Evolutionary conservation across 2,888 invertebrate genomes (phyloP), one percentile per base, ranked within the genome.

Genomic region (Oegoconia quadripuncta): DNA sequence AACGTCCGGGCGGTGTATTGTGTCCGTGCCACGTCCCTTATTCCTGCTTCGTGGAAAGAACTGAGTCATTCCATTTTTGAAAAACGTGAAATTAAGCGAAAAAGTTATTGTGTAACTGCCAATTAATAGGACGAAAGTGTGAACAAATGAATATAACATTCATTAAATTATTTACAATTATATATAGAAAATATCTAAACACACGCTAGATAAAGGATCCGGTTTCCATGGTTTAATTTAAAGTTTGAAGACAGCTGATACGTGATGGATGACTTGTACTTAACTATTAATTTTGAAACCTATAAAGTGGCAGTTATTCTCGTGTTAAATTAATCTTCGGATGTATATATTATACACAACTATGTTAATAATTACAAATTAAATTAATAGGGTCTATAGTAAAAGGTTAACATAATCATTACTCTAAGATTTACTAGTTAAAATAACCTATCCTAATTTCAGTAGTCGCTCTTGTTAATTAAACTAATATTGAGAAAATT

Each of bases 331-430:
- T 64, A 71, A 70, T 70, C 69, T 68, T 66, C 65, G 64, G 55
- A 68, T 83, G 83, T 84, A 83, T 80, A 83, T 84, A 82, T 74
- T 74, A 77, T 79, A 83, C 76, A 77, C 72, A 62, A 79, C 65
- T 76, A 77, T 77, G 75, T 80, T 75, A 75, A 77, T 79, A 79
- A 78, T 73, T 75, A 76, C 71, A 77, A 79, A 80, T 73, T 75
- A 78, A 82, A 81, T 74, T 72, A 77, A 74, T 81, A 80, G 78
- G 68, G 72, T 71, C 74, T 80, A 79, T 76, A 77, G 74, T 76
- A 77, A 81, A n/a, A 78, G 74, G 75, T 75, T 83, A 82, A 82
- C 77, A 80, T 84, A 83, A 82, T 86, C 86, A 80, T 81, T 80
- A 79, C 59, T 71, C 70, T 83, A 82, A 81, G 79, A 73, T 71